Evolutionary conservation across 2,888 invertebrate genomes (phyloP).

Genomic region (Arge pagana): DNA sequence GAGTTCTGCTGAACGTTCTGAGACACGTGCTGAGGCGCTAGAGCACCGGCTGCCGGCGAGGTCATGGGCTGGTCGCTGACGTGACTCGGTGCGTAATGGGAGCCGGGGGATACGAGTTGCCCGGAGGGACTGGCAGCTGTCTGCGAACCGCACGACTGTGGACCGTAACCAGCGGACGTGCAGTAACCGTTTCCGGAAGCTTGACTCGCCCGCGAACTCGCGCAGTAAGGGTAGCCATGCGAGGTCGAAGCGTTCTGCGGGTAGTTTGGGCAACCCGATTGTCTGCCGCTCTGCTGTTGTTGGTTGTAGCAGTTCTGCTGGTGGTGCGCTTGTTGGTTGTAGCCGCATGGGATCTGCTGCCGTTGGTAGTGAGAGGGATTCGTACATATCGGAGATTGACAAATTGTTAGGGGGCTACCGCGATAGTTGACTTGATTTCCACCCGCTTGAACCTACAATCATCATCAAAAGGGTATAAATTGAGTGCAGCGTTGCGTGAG

Average conservation of each 20-base stretch:
- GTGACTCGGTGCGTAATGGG: conserved; percentile 51
- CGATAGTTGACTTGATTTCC: conserved; percentile 49
- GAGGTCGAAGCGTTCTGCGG: conserved; percentile 42
- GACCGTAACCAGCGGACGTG: conserved; percentile 40
- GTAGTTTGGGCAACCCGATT: conserved; percentile 42
- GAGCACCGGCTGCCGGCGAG: conserved; percentile 52
- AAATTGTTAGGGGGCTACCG: conserved; percentile 51
- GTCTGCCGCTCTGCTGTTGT: conserved; percentile 30
- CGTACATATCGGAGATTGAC: conserved; percentile 54
- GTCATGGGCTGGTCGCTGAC: conserved; percentile 52
- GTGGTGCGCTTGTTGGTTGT: conserved; percentile 40
- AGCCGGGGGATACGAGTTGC: conserved; percentile 52
- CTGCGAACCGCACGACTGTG: conserved; percentile 37
- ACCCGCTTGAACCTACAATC: conserved; percentile 48
- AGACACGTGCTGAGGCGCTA: conserved; percentile 49
- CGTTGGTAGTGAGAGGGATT: conserved; percentile 51
- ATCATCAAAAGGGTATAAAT: conserved; percentile 16
- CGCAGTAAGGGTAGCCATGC: conserved; percentile 44
- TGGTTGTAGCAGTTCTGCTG: conserved; percentile 40
- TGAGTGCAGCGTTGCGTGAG: no score
- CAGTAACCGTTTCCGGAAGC: conserved; percentile 43
- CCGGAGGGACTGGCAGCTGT: conserved; percentile 42
- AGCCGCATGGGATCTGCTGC: conserved; percentile 45
- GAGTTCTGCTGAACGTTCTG: conserved; percentile 48
- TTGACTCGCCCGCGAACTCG: conserved; percentile 46